Conservation (phyloP, 2,888 invertebrate species). For the Siphlonurus alternatus region DNA sequence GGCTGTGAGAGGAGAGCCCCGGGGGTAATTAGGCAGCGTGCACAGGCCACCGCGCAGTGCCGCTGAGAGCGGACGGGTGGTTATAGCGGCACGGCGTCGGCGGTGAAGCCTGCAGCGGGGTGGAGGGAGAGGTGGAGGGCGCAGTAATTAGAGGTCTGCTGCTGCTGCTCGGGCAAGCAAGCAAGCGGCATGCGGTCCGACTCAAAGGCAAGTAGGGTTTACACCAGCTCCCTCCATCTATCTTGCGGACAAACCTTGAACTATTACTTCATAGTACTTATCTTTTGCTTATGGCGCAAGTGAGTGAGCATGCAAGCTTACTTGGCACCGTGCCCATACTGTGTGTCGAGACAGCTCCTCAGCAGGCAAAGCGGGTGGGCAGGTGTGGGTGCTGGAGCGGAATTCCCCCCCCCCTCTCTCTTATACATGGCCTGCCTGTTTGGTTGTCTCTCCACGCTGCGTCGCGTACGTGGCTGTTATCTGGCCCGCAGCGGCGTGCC, state of each 20-base stretch:
- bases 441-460: not conserved
- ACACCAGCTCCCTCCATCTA: not conserved
- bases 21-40: not conserved
- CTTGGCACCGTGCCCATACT: not conserved
- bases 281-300: not conserved
- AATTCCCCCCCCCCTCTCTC: not conserved
- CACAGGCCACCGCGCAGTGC: not conserved
- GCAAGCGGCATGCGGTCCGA: not conserved
- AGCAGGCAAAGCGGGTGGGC: not conserved
- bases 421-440: not conserved
- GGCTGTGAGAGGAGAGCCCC: not conserved
- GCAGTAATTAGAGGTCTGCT: not conserved
- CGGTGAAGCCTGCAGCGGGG: not conserved
- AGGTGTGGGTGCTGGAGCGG: constrained; percentile 3
- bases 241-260: not conserved
- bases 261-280: not conserved
- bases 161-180: no score
- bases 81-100: no score
- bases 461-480: not conserved
- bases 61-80: not conserved
- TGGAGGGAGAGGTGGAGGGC: not conserved
- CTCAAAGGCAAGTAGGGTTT: not conserved
- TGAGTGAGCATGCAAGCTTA: no score
- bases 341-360: not conserved
- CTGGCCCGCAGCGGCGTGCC: not conserved